Evolutionary conservation across 2,888 invertebrate species (phyloP).

Genomic region (Trilocha varians): DNA sequence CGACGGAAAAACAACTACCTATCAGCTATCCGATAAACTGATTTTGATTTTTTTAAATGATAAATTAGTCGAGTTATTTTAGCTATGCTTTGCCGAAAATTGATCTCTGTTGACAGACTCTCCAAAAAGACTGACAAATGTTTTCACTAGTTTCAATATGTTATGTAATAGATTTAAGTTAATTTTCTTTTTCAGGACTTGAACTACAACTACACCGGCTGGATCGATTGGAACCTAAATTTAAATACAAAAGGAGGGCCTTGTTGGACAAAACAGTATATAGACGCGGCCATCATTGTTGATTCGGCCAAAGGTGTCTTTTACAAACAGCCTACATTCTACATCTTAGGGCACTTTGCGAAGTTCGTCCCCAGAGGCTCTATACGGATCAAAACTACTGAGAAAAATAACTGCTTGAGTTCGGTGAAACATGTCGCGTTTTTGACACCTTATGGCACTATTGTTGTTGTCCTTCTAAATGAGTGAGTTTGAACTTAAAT

Average conservation of each 20-base stretch:
- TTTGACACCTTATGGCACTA: conserved; percentile 36
- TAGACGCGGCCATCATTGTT: conserved; percentile 83
- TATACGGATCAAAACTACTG: conserved; percentile 24
- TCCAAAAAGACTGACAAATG: too few relatives aligned
- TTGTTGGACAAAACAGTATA: conserved; percentile 82
- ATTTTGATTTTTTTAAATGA: too few relatives aligned
- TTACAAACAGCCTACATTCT: conserved; percentile 92
- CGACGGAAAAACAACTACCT: too few relatives aligned
- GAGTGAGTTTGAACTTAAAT: too few relatives aligned
- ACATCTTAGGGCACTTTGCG: conserved; percentile 86
- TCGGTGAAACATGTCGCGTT: conserved; percentile 32
- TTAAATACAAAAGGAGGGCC: conserved; percentile 85
- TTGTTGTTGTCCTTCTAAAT: conserved; percentile 48
- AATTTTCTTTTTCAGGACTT: conserved; percentile 73
- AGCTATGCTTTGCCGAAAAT: too few relatives aligned
- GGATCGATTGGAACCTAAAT: conserved; percentile 94
- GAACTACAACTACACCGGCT: conserved; percentile 82
- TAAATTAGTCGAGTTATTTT: too few relatives aligned
- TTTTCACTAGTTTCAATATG: too few relatives aligned
- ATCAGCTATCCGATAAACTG: too few relatives aligned
- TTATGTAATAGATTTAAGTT: too few relatives aligned
- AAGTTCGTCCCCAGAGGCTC: conserved; percentile 80
- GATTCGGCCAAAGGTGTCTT: conserved; percentile 75
- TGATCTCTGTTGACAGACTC: too few relatives aligned
- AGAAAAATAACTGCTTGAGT: conserved; percentile 11